These are phyloP conservation scores for Tribolium madens DNA, from an alignment of 1,140 invertebrate genomes.

Conservation along the genomic window DNA sequence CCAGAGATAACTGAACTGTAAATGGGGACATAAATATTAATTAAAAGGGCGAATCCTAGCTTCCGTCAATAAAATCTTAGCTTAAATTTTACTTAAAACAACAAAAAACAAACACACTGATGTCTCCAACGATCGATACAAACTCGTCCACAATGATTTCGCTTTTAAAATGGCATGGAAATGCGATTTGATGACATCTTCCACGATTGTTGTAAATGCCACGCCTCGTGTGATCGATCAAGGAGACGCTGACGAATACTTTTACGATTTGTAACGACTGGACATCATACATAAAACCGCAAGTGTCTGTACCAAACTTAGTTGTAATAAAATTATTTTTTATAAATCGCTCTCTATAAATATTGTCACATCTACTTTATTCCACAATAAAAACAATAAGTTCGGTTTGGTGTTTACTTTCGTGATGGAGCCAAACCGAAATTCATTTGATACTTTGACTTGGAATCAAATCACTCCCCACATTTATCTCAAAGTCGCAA, in stretches of 20 bases:
- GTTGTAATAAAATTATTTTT: background rate
- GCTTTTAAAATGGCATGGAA: constrained; percentile 14
- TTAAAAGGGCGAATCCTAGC: constrained; percentile 34
- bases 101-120: constrained; percentile 18
- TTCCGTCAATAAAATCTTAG: constrained; percentile 27
- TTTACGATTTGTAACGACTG: constrained; percentile 51
- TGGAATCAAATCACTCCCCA: background rate
- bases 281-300: constrained; percentile 46
- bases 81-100: constrained; percentile 5
- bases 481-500: background rate
- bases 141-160: background rate
- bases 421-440: background rate
- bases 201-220: constrained; percentile 43
- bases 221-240: constrained; percentile 51
- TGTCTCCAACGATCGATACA: background rate
- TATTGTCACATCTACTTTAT: constrained; percentile 26
- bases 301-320: background rate
- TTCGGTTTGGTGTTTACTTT: constrained; percentile 1
- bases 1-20: constrained; percentile 45
- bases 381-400: constrained; percentile 29
- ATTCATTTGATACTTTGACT: background rate
- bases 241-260: constrained; percentile 45
- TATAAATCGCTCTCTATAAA: constrained; percentile 12
- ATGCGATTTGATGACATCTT: constrained; percentile 51
- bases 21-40: constrained; percentile 43